Evolutionary conservation across 1,140 invertebrate genomes (phyloP), one percentile per base, ranked within the genome.

Genomic region (Drosophila ogumai): DNA sequence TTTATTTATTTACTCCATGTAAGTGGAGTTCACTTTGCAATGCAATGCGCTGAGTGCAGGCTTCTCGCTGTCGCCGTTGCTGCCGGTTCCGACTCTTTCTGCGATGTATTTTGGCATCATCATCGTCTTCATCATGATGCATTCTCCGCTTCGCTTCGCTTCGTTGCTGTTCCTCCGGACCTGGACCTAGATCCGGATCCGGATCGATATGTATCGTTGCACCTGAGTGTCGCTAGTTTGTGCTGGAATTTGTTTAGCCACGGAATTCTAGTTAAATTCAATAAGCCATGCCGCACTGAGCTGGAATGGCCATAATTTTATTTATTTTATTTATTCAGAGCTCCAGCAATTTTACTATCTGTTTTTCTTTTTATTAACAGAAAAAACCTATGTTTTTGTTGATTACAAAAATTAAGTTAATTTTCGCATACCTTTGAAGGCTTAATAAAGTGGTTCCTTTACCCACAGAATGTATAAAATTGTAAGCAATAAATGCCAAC

Each of bases 1-100:
- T 71, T 85, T 86, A 81, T 86, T 85, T 85, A 86, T 85, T 86
- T 78, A 85, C 64, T 75, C 19, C 44, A 59, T 85, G 82, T 75
- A 86, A 86, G 74, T 81, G 81, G 80, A 84, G 81, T 67, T 71
- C 81, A 65, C 82, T 64, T 72, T 72, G 65, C 75, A 82, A 60
- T 74, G 71, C 60, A 63, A 82, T 66, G 81, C 76, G 66, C 77
- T 72, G 72, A 80, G 61, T 85, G 81, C 61, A 60, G 66, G 67
- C 76, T 50, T 76, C 79, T 85, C 79, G 72, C 63, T 49, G 74
- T 40, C 52, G 17, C 19, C 19, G 17, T 36, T n/a, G 40, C 57
- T 81, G 79, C 40, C 46, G 43, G 65, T 65, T 64, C 36, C 55
- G 59, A 46, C 56, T 40, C n/a, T 10, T n/a, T 38, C 41, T 52